These are phyloP conservation scores for Tympanoctomys barrerae DNA, from an alignment of 2,797 vertebrate genomes.

Conservation along the genomic window DNA sequence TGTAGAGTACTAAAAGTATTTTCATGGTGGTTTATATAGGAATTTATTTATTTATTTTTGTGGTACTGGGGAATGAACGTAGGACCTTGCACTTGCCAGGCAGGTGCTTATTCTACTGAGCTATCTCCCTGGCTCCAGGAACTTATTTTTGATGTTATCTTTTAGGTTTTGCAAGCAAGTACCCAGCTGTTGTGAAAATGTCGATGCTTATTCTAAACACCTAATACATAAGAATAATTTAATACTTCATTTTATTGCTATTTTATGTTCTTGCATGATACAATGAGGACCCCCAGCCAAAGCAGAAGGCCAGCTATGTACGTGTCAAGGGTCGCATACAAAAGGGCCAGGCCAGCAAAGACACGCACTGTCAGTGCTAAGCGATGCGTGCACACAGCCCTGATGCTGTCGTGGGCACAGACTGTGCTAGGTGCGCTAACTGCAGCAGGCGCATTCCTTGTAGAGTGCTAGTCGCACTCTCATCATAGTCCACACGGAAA, in stretches of 20 bases:
- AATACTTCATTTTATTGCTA: too few species aligned
- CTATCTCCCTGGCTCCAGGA: background rate
- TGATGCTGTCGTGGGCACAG: background rate
- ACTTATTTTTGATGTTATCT: background rate
- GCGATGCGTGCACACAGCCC: too few species aligned
- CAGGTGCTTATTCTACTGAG: too few species aligned
- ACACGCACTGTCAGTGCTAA: background rate
- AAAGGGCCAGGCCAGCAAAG: background rate
- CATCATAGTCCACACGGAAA: too few species aligned
- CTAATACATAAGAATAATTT: too few species aligned
- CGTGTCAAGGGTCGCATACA: background rate
- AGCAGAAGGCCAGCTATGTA: background rate
- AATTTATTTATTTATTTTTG: background rate
- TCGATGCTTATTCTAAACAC: too few species aligned
- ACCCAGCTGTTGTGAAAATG: too few species aligned
- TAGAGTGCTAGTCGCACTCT: background rate
- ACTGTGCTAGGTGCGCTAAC: background rate
- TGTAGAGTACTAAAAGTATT: background rate
- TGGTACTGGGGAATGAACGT: too few species aligned
- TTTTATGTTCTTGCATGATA: too few species aligned
- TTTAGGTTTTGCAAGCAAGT: too few species aligned
- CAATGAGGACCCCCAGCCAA: too few species aligned
- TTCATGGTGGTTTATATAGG: background rate
- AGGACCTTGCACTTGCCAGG: too few species aligned
- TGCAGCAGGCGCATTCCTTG: background rate